A percentile compares a stretch with the other conserved stretches of the same genome.
Evolutionary conservation across 2,113 vertebrate species (phyloP).

Genomic region (Suricata suricatta): DNA sequence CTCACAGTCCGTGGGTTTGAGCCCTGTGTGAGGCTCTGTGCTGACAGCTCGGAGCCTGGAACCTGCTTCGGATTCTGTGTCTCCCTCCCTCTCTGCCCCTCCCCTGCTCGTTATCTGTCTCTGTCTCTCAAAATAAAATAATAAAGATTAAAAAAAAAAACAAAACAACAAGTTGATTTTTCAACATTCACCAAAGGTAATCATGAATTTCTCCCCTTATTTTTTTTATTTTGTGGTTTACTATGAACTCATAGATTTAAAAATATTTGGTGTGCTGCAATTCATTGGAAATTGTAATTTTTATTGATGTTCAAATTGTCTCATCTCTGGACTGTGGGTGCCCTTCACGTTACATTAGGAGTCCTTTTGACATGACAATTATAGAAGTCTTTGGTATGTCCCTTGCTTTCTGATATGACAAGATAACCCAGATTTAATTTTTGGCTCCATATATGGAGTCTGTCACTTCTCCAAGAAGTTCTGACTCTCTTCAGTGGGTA

Average conservation of each 20-base stretch:
- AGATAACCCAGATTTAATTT: background rate
- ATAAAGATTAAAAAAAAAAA: no score
- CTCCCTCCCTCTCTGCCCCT: no score
- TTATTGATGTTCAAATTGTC: background rate
- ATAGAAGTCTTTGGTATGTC: background rate
- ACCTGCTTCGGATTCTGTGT: no score
- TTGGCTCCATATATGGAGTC: background rate
- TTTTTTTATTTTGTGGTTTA: background rate
- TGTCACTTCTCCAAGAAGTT: background rate
- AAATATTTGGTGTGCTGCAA: background rate
- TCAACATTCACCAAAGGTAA: background rate
- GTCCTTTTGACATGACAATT: background rate
- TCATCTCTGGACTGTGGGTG: background rate
- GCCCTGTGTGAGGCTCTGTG: no score
- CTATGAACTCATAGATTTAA: background rate
- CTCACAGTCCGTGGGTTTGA: no score
- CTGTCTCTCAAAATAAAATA: no score
- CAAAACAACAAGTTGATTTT: background rate
- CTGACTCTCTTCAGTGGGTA: background rate
- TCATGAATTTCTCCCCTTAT: background rate
- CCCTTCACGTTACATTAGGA: background rate
- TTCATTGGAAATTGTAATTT: background rate
- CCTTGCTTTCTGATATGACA: background rate
- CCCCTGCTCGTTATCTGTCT: no score
- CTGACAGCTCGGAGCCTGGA: no score